Base-by-base conservation (phyloP, 2,113 vertebrate species). In the Todiramphus chloris region DNA sequence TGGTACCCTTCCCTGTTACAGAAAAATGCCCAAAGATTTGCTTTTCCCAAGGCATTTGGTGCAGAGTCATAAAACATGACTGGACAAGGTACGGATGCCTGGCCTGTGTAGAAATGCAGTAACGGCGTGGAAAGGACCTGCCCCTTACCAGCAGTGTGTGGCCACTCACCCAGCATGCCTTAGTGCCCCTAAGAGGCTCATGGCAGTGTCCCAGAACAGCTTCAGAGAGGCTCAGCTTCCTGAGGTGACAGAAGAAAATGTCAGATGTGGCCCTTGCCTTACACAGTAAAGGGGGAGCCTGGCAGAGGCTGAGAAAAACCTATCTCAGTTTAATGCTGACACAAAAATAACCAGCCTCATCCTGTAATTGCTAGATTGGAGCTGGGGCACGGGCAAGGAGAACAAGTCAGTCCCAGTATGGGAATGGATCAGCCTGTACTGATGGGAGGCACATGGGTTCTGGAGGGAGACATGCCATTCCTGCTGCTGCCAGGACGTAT, bases 121-220 rank as follows among this genome's bases (percentile, higher is more conserved):
- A 23, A 21, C 14, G 3, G 30, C 4, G 11, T 31, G 48, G 60
- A 39, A 68, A 39, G 62, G 53, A 63, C 48, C 56, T 64, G 9
- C 12, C 53, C 43, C 28, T 63, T 12, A 0, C 25, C 24, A 37
- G 15, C 2, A 9, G 1, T 33, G 10, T 19, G 8, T 3, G 64
- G 66, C 87, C 46, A 67, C 81, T 43, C 48, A 33, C 6, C 56
- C 74, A 68, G 20, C 6, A 9, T 30, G 35, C 58, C 7, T 16
- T 79, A 68, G 53, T 69, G 1, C n/a, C 46, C 28, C 0, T 64
- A 24, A 76, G 66, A 87, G 58, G 74, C 78, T 91, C 48, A 3
- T 67, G 74, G 74, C 87, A 79, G 62, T 4, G 24, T 79, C 78
- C 82, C 82, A 75, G 3, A 90, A 56, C 17, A 43, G 74, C 78